A percentile compares a stretch with the other conserved stretches of the same genome.
Conservation (phyloP, 2,888 invertebrate genomes). For the Phrixothrix hirtus region DNA sequence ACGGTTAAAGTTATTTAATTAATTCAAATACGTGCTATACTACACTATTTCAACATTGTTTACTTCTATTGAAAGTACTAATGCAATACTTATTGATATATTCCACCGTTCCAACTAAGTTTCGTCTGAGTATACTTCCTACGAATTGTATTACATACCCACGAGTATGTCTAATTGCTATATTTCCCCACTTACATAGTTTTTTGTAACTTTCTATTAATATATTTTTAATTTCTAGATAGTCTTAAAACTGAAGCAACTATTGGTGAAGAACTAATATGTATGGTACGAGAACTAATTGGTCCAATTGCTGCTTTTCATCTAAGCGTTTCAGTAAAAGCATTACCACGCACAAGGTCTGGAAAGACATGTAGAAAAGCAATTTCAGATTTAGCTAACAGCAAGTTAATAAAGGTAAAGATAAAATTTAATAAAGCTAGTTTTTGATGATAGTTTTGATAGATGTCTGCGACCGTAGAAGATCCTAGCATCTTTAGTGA, state of each 20-base stretch:
- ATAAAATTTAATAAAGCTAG: not conserved
- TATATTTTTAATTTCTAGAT: constrained; percentile 49
- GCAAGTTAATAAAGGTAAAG: constrained; percentile 73
- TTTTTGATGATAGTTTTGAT: constrained; percentile 37
- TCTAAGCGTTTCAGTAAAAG: constrained; percentile 76
- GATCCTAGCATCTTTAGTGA: constrained; percentile 80
- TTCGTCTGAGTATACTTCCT: no score
- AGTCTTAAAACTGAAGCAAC: constrained; percentile 57
- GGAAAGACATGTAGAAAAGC: constrained; percentile 80
- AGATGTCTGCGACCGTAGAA: constrained; percentile 84
- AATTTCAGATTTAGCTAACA: constrained; percentile 81
- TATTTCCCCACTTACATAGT: no score
- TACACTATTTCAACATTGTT: no score
- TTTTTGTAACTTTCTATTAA: no score
- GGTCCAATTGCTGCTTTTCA: constrained; percentile 91
- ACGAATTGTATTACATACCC: no score
- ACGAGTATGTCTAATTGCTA: no score
- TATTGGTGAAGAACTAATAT: constrained; percentile 62
- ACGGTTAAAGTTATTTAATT: no score
- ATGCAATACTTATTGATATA: no score
- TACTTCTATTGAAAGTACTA: no score
- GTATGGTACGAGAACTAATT: constrained; percentile 66
- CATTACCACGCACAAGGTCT: constrained; percentile 85
- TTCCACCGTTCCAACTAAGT: no score
- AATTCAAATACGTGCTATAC: no score